Percentiles rank a stretch among this genome's conserved stretches.
Evolutionary conservation across 2,797 vertebrate species (phyloP).

Genomic region (Alosa sapidissima): DNA sequence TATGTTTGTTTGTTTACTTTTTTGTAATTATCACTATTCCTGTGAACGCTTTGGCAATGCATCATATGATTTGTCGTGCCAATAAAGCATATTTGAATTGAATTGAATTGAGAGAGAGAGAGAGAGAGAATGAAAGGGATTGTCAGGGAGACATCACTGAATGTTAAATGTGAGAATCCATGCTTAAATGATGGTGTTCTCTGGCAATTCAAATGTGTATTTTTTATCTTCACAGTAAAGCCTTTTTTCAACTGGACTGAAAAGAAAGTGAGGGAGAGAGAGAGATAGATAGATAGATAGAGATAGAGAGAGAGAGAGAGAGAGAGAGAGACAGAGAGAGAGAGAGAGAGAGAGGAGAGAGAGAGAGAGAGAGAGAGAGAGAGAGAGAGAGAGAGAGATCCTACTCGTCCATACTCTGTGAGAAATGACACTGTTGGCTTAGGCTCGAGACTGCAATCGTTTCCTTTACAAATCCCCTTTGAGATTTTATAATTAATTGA

Average conservation of each 20-base stretch:
- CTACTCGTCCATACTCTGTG: constrained; percentile 60
- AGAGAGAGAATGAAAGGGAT: constrained; percentile 44
- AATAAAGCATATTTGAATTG: no score
- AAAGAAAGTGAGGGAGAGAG: not conserved
- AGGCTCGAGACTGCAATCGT: constrained; percentile 63
- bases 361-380: constrained; percentile 47
- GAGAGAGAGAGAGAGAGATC: constrained; percentile 42
- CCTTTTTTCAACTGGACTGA: not conserved
- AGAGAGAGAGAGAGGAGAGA: constrained; percentile 18
- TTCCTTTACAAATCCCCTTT: constrained; percentile 73
- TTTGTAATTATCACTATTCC: no score
- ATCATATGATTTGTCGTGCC: no score
- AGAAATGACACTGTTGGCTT: constrained; percentile 64
- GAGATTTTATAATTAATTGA: constrained; percentile 74
- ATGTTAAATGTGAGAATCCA: not conserved
- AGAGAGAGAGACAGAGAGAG: constrained; percentile 53
- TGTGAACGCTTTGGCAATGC: no score
- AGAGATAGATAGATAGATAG: not conserved
- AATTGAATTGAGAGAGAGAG: constrained; percentile 39
- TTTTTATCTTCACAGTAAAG: not conserved
- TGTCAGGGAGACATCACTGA: not conserved
- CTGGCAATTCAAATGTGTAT: not conserved
- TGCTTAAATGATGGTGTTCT: not conserved
- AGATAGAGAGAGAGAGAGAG: not conserved
- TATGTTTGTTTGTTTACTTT: no score